These are phyloP conservation scores for Argyrosomus regius DNA, from an alignment of 2,797 vertebrate species.

Conservation along the genomic window DNA sequence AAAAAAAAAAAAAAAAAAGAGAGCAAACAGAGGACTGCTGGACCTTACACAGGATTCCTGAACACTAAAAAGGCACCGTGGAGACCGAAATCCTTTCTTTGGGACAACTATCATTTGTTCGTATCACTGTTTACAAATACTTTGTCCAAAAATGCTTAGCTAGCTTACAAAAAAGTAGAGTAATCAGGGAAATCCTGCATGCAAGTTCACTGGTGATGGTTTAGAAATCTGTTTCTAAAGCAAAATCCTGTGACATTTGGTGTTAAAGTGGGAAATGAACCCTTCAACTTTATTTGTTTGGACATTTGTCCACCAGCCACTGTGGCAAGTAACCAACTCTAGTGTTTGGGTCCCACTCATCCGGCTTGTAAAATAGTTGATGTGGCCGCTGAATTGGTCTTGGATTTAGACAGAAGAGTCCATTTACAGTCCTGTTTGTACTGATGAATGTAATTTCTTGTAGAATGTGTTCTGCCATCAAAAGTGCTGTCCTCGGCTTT, in stretches of 20 bases:
- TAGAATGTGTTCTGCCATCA: slow-evolving; percentile 69
- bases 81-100: slow-evolving; percentile 6
- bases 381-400: background rate
- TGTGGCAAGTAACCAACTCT: slow-evolving; percentile 1
- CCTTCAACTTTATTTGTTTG: slow-evolving; percentile 25
- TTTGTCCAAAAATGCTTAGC: slow-evolving; percentile 44
- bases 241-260: slow-evolving; percentile 25
- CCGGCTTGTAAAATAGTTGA: slow-evolving; percentile 37
- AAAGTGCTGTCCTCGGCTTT: slow-evolving; percentile 55
- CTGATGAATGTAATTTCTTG: slow-evolving; percentile 71
- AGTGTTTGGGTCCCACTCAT: slow-evolving; percentile 22
- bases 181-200: slow-evolving; percentile 75
- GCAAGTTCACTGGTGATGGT: slow-evolving; percentile 55
- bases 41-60: slow-evolving; percentile 2
- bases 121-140: slow-evolving; percentile 71
- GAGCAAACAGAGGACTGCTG: background rate
- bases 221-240: slow-evolving; percentile 63
- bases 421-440: slow-evolving; percentile 46
- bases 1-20: background rate
- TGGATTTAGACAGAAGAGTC: slow-evolving; percentile 21
- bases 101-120: slow-evolving; percentile 27
- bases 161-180: slow-evolving; percentile 71
- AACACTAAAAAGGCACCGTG: background rate
- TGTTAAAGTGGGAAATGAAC: slow-evolving; percentile 17
- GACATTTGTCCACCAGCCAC: slow-evolving; percentile 39